Base-by-base conservation (phyloP, 2,888 invertebrate species). In the Eristalinus aeneus region DNA sequence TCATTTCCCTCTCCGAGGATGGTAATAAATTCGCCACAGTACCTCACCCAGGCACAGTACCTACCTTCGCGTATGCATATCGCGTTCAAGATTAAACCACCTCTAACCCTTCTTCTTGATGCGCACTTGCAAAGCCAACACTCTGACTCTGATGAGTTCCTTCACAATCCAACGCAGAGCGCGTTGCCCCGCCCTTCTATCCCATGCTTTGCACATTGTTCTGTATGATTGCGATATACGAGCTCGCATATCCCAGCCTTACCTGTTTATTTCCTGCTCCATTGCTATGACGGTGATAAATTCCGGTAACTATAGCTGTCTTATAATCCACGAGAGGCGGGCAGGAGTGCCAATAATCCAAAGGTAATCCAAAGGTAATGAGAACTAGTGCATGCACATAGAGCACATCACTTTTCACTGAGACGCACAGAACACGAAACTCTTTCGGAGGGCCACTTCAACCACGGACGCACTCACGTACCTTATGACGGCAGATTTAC, bases 201-300 rank as follows among this genome's bases (percentile, higher is more conserved):
- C 34, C 61, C 69, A 1, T 60, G 71, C 23, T 76, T 63, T 58
- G 82, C 54, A 77, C 68, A 39, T 77, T 58, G 56, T 58, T 68
- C 72, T 46, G 36, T 65, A 46, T 71, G 72, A 65, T 78, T 64
- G 69, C 23, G 56, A 56, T 56, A 56, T 27, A 56, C 56, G 46
- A 46, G 16, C 16, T 46, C 46, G 46, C 46, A 46, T 46, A 46
- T 46, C 16, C 46, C n/a, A 46, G 46, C 74, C 74, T 53, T 86
- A 86, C 86, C 86, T 86, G 86, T 86, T 86, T 65, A 81, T 74
- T 73, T 86, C 71, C 56, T 74, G 77, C 61, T 86, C 86, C 86
- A 86, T 85, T 65, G 64, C 58, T 74, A 60, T 65, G 81, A 16
- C 65, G 69, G 65, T 71, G 64, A 76, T 60, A 69, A 74, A 74